Base-by-base conservation (phyloP, 2,113 vertebrate species). In the Salvelinus fontinalis region DNA sequence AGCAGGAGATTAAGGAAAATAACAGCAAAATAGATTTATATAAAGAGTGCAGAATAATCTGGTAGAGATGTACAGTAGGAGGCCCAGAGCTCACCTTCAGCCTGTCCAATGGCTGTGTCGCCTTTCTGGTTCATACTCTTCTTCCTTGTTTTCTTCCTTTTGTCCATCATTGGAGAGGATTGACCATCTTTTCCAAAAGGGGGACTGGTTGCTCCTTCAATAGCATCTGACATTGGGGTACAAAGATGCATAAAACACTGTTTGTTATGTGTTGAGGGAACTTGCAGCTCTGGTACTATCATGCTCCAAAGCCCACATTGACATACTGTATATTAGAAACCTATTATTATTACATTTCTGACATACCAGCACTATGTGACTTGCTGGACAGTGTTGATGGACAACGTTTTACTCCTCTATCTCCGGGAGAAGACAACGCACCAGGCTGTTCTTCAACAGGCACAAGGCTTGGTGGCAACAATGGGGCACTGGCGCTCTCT, bases 141-240 rank as follows among this genome's bases (percentile, higher is more conserved):
- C 94, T 99, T 99, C 92, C 95, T 90, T n/a, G 95, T 89, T 86
- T 97, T 95, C 87, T 99, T 99, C 93, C 97, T 98, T 82, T 95
- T 87, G 90, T 95, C 95, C 9, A 92, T 92, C 95, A 97, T 93
- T 1, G 97, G 97, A 1, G 97, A 99, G 0, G 93, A 83, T 7
- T 96, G 95, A 0, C 93, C 82, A 14, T 97, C 96, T 81, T 94
- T 94, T 59, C 89, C 88, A 31, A 93, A 86, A 76, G 95, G 85
- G 0, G 93, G 93, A 84, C 92, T 91, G 70, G 91, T 77, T 65
- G 90, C 82, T 4, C 89, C 93, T 84, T 95, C 95, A 2, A 91
- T 92, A 90, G 85, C 91, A 67, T 93, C 86, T 91, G 74, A 67
- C 20, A 39, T 49, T 39, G 24, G 60, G 54, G 13, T 16, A 24